Percentiles rank a stretch among this genome's conserved stretches.
These are phyloP conservation scores for Stercorarius parasiticus DNA, from an alignment of 2,113 vertebrate species.

Conservation along the genomic window DNA sequence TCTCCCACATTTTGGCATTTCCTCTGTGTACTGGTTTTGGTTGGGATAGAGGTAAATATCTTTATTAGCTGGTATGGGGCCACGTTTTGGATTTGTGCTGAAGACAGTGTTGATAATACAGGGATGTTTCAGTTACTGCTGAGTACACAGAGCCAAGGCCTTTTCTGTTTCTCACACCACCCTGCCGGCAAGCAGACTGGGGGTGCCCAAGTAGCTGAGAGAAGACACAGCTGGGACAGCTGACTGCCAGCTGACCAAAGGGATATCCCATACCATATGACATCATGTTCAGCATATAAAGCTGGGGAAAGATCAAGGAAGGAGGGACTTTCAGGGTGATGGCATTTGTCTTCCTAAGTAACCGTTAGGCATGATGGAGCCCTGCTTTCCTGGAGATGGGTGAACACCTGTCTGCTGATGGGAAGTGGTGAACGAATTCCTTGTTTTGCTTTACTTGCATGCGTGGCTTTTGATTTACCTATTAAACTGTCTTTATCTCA, in stretches of 20 bases:
- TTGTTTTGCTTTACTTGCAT: background rate
- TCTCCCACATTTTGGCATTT: background rate
- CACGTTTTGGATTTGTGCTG: background rate
- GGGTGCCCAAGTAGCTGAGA: background rate
- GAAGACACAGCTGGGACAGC: background rate
- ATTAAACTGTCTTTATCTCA: background rate
- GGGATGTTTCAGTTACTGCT: background rate
- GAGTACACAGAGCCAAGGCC: background rate
- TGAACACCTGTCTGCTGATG: background rate
- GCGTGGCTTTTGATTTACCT: background rate
- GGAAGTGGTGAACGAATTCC: background rate
- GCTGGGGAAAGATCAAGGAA: background rate
- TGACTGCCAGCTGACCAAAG: background rate
- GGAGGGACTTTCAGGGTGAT: background rate
- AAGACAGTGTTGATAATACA: background rate
- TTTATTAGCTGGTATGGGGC: background rate
- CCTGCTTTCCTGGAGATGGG: background rate
- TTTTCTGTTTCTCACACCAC: background rate
- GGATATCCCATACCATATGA: background rate
- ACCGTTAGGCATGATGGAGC: fast-evolving
- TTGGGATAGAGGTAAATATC: background rate
- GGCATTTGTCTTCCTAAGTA: background rate
- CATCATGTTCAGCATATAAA: background rate
- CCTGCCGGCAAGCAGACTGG: background rate
- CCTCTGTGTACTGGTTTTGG: background rate